These are phyloP conservation scores for Diloba caeruleocephala DNA, from an alignment of 2,888 invertebrate genomes.

Conservation along the genomic window DNA sequence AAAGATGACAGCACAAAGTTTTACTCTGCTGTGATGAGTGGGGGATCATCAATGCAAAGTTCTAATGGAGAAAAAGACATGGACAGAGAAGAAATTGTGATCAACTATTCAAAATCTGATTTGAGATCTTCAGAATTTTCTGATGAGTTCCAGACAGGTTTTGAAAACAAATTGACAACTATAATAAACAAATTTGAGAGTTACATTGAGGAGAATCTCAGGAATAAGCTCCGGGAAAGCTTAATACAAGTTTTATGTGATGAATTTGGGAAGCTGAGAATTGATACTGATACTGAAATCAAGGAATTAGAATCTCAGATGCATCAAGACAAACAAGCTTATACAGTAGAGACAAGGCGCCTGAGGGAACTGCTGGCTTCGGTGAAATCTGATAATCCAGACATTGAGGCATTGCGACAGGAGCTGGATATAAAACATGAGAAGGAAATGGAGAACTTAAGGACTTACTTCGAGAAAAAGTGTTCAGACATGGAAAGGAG, in stretches of 20 bases:
- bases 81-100: constrained; percentile 82
- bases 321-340: constrained; percentile 89
- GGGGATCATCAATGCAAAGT: constrained; percentile 76
- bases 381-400: constrained; percentile 89
- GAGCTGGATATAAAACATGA: constrained; percentile 91
- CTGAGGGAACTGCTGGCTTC: constrained; percentile 88
- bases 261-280: constrained; percentile 84
- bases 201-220: constrained; percentile 78
- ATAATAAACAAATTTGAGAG: constrained; percentile 76
- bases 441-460: constrained; percentile 93
- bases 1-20: constrained; percentile 84
- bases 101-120: constrained; percentile 82
- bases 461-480: constrained; percentile 94
- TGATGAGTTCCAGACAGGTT: constrained; percentile 78
- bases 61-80: constrained; percentile 86
- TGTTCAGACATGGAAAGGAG: constrained; percentile 94
- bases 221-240: constrained; percentile 86
- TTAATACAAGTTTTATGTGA: constrained; percentile 88
- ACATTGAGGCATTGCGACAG: constrained; percentile 86
- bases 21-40: constrained; percentile 81
- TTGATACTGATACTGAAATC: constrained; percentile 77
- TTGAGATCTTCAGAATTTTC: constrained; percentile 74
- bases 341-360: constrained; percentile 85
- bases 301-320: constrained; percentile 82
- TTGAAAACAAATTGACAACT: constrained; percentile 73